Evolutionary conservation across 2,113 vertebrate species (phyloP), one percentile per base, ranked within the genome.

Genomic region (Cyanoderma ruficeps): DNA sequence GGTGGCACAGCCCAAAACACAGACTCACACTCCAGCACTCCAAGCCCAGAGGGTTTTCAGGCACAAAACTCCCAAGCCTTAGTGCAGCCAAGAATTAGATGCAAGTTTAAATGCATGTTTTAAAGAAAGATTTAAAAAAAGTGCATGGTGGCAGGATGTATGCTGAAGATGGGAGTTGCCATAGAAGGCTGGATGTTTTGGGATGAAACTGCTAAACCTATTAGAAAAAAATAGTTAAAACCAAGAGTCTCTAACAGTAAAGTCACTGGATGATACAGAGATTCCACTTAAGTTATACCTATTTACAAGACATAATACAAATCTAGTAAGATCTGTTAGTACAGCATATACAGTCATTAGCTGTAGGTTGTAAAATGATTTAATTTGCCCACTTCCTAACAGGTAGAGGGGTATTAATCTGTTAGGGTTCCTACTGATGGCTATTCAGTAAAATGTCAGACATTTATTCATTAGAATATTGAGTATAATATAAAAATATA

Each of bases 241-340:
- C 10, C 68, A 90, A 68, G 39, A 75, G n/a, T 80, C 46, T 87
- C 41, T 90, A 95, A 61, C 6, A 76, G 27, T 60, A 37, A 79
- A 67, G 46, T 87, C 74, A 70, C 72, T 65, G 82, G 21, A 25
- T 94, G 64, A 84, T 83, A 56, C 1, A 7, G 78, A 85, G 33
- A 89, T 79, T 81, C 71, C 75, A 79, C 24, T 97, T 96, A 94
- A 97, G 76, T 97, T 95, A 92, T 8, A 91, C 8, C 57, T 90
- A 94, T 96, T 96, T 97, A 97, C 89, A 97, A 87, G 56, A 80
- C 70, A 94, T 89, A 59, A 56, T 90, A 97, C 69, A 95, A 94
- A 95, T 64, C 85, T 76, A 55, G 14, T 61, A 88, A 64, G 56
- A 77, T 89, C 50, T 93, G 78, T 95, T 96, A 97, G 94, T 96